Base-by-base conservation (phyloP, 2,888 invertebrate genomes). In the Trisateles emortualis region DNA sequence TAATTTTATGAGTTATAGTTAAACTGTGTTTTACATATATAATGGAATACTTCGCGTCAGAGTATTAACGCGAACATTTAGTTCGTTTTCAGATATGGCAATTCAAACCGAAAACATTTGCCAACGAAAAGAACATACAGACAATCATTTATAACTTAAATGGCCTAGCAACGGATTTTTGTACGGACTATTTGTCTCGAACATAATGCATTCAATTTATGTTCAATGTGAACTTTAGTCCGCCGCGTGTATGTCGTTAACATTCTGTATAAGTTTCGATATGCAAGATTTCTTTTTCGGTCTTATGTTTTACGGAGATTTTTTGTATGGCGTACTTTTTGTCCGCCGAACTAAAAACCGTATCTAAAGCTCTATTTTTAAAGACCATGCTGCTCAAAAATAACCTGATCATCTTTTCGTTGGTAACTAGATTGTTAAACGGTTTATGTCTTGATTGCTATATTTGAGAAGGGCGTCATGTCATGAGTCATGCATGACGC, bases 1-100 rank as follows among this genome's bases (percentile, higher is more conserved):
- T 84, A 84, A 85, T 83, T 81, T 77, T 78, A 78, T 77, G 73
- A 75, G 66, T 75, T 76, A 69, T 74, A 68, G 53, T 50, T 68
- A 51, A 68, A 70, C 59, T 56, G 65, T 65, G 65, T 75, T 72
- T 66, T 64, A 62, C 48, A 61, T 54, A 60, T 71, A 60, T 66
- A 66, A 72, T 53, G 51, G 50, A 52, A 50, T 26, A 51, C 43
- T 47, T 53, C 48, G 35, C 50, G 47, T 57, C 53, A 39, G 24
- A 46, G 55, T 30, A 47, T 22, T 14, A 32, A 29, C 52, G 52
- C 59, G 50, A 36, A 29, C 5, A 36, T 48, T 52, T 35, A 49
- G 53, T 24, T 19, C 13, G 3, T 29, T 14, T 30, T 30, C 42
- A 22, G 9, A 36, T 36, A n/a, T 19, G 36, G 48, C 22, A 32